Base-by-base conservation (phyloP, 2,888 invertebrate genomes). In the Abrostola triplasia region DNA sequence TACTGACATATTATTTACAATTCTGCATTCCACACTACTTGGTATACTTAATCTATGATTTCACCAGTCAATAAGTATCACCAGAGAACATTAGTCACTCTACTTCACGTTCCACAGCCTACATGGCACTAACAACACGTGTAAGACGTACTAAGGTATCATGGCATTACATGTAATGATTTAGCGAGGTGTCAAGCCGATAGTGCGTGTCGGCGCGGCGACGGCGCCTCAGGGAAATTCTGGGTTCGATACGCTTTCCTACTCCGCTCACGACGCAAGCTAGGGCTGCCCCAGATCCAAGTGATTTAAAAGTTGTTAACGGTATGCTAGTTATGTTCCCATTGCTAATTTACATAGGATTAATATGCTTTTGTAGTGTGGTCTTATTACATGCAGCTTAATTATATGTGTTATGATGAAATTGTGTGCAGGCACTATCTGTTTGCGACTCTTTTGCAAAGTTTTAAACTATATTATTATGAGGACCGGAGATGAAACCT, bases 171-270 rank as follows among this genome's bases (percentile, higher is more conserved):
- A 64, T 58, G 57, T 62, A 60, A 70, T 77, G 60, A 74, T 74
- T 77, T 74, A 71, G 80, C 63, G 72, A 73, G 73, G 72, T 73
- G 82, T 77, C 65, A 82, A 74, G 5, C 64, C 70, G 73, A 80
- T 84, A 77, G 80, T 70, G 73, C 83, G 77, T 81, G 69, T 57
- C 76, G 44, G 57, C 64, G 63, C 65, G 71, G 74, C 73, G 76
- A 74, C 76, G 73, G 74, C 76, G 76, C 76, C 76, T 73, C 73
- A 79, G 81, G 85, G 79, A 84, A 84, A 84, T 81, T 81, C 80
- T 80, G 74, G 70, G 69, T 70, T 77, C 80, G 85, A 80, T 76
- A 85, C 84, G 84, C 84, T 84, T 84, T 84, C 84, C 77, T 77
- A 70, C 68, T 61, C 67, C 64, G 62, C 71, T 67, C 72, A 73